phyloP scores from a whole-genome alignment of 2,888 invertebrate genomes.

The Cheilosia urbana region DNA sequence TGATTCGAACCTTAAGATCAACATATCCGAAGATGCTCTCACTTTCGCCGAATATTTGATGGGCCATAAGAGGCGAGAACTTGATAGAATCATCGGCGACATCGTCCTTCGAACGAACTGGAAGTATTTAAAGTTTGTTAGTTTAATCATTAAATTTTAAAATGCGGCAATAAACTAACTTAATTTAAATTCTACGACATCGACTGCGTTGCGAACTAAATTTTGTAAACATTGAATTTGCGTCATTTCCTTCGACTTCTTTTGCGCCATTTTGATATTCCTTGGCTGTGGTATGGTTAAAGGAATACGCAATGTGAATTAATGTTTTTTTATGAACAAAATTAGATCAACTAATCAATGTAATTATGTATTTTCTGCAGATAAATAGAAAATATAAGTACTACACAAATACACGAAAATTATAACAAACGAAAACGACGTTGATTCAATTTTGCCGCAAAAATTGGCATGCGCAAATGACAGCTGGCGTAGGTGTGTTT shows the following conservation, averaged over 20 bases:
- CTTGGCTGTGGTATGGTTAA: not conserved
- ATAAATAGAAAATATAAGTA: not conserved
- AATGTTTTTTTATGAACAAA: not conserved
- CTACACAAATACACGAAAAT: not conserved
- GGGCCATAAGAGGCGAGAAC: constrained; percentile 94
- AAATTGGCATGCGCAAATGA: constrained; percentile 57
- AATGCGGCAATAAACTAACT: constrained; percentile 78
- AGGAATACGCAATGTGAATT: not conserved
- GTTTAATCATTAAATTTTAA: not conserved
- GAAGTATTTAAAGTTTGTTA: not conserved
- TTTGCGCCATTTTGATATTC: constrained; percentile 38
- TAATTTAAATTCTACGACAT: constrained; percentile 82
- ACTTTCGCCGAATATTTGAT: constrained; percentile 95
- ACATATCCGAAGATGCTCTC: constrained; percentile 98
- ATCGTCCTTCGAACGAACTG: constrained; percentile 65
- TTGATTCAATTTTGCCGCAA: constrained; percentile 47
- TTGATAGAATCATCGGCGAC: constrained; percentile 84
- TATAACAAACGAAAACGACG: constrained; percentile 17
- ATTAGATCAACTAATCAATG: not conserved
- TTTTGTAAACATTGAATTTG: constrained; percentile 81
- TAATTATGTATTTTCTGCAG: not conserved
- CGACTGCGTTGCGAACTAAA: constrained; percentile 81
- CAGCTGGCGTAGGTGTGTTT: constrained; percentile 8
- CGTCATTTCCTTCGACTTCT: constrained; percentile 77
- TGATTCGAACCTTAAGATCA: constrained; percentile 90